Evolutionary conservation across 2,888 invertebrate genomes (phyloP), one percentile per base, ranked within the genome.

Genomic region (Nowickia ferox): DNA sequence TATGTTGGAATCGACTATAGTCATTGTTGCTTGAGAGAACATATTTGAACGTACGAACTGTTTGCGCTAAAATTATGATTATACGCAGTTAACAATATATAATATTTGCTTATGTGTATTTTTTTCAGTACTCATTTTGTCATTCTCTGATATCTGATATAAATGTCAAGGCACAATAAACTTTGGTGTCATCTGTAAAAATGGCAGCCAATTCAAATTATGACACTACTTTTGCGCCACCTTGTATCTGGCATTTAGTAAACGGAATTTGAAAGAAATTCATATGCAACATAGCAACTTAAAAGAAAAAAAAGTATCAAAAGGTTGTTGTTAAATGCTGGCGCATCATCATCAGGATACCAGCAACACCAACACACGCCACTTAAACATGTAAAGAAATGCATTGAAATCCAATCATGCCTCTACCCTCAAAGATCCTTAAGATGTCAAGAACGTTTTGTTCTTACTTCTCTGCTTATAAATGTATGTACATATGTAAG

Each of bases 361-460:
- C 11, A 55, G 19, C 17, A 53, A 53, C n/a, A 17, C 55, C 30
- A 2, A 30, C 30, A 30, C 30, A 30, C 30, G 1, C 30, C n/a
- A 17, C 48, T 55, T 48, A 38, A 69, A 76, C 44, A 63, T 69
- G 61, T 38, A 69, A 51, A 69, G 57, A 63, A 74, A 30, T 63
- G 63, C 69, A 59, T 79, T 65, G 63, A 61, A 75, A 40, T 51
- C 11, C 59, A 72, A 55, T 57, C 51, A 61, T 48, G 79, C 75
- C 51, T 80, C 6, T 76, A 66, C 76, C 38, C 72, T 74, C 46
- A 63, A 78, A 72, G 59, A 72, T 85, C 84, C 87, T 87, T 84
- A 84, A 84, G 66, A 87, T 76, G 87, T 87, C 87, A 87, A 87
- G 84, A 76, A 66, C 65, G 51, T 78, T 84, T 80, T 81, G 63